Evolutionary conservation across 2,888 invertebrate genomes (phyloP).

Genomic region (Thereva nobilitata): DNA sequence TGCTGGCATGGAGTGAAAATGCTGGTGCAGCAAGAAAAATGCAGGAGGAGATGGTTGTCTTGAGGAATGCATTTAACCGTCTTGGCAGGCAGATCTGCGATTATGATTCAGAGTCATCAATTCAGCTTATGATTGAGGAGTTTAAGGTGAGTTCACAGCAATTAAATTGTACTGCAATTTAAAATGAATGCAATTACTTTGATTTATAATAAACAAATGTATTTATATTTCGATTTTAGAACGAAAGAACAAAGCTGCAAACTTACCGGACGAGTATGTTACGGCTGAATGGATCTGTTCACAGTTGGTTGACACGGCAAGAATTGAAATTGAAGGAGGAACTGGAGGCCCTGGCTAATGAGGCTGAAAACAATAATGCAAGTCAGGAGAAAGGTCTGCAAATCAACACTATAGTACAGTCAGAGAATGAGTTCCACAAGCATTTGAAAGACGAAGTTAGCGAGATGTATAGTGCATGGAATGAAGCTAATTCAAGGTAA

Average conservation of each 20-base stretch:
- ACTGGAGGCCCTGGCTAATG: constrained; percentile 48
- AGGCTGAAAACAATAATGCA: constrained; percentile 44
- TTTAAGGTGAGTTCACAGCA: constrained; percentile 51
- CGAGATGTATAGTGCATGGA: constrained; percentile 72
- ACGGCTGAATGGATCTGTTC: constrained; percentile 59
- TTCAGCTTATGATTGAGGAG: constrained; percentile 57
- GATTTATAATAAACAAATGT: constrained; percentile 21
- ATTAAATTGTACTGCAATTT: background rate
- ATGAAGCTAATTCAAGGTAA: constrained; percentile 70
- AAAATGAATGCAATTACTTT: background rate
- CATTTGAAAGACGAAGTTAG: constrained; percentile 70
- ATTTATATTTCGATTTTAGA: constrained; percentile 47
- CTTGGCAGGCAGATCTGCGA: constrained; percentile 51
- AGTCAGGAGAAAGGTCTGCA: constrained; percentile 44
- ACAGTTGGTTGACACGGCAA: constrained; percentile 59
- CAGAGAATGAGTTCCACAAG: constrained; percentile 57
- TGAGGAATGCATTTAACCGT: constrained; percentile 54
- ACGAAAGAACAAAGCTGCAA: constrained; percentile 55
- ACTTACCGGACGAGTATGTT: constrained; percentile 59
- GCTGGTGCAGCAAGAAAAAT: constrained; percentile 56
- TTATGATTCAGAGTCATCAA: constrained; percentile 57
- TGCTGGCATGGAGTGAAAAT: constrained; percentile 59
- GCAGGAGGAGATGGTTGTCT: constrained; percentile 58
- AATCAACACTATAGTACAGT: constrained; percentile 49
- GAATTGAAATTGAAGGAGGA: constrained; percentile 54